Evolutionary conservation across 2,888 invertebrate species (phyloP).

Genomic region (Anarsia innoxiella): DNA sequence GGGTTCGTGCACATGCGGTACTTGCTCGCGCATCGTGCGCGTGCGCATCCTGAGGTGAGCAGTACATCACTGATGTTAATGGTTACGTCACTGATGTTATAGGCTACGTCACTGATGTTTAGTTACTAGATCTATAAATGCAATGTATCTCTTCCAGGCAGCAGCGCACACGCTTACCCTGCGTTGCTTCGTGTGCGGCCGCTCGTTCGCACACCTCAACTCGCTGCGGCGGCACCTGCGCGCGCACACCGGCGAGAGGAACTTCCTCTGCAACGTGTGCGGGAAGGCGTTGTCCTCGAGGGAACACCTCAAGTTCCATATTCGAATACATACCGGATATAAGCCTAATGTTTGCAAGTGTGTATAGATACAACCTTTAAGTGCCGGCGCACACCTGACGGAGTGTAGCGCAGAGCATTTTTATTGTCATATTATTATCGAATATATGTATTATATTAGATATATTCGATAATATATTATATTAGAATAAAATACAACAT

Average conservation of each 20-base stretch:
- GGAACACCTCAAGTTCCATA: conserved; percentile 77
- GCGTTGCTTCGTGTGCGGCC: conserved; percentile 58
- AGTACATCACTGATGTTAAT: too few relatives aligned
- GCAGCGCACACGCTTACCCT: conserved; percentile 47
- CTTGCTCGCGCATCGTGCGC: conserved; percentile 53
- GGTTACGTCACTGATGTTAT: too few relatives aligned
- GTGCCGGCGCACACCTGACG: too few relatives aligned
- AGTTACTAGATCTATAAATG: not conserved
- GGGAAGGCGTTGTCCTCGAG: conserved; percentile 76
- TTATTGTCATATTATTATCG: too few relatives aligned
- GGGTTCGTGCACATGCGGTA: conserved; percentile 60
- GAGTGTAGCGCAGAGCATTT: too few relatives aligned
- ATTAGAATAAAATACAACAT: too few relatives aligned
- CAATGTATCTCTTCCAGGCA: conserved; percentile 17
- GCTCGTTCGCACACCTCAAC: conserved; percentile 70
- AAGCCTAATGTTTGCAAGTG: conserved; percentile 76
- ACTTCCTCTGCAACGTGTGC: conserved; percentile 76
- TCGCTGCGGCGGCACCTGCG: conserved; percentile 64
- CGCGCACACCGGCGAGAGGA: conserved; percentile 65
- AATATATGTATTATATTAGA: too few relatives aligned
- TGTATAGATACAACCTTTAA: too few relatives aligned
- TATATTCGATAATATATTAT: too few relatives aligned
- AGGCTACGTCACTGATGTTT: too few relatives aligned
- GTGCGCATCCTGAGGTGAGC: conserved; percentile 45
- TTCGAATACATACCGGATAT: conserved; percentile 77